Percentiles rank a stretch among this genome's conserved stretches.
Conservation (phyloP, 2,888 invertebrate species). For the Pollenia amentaria region DNA sequence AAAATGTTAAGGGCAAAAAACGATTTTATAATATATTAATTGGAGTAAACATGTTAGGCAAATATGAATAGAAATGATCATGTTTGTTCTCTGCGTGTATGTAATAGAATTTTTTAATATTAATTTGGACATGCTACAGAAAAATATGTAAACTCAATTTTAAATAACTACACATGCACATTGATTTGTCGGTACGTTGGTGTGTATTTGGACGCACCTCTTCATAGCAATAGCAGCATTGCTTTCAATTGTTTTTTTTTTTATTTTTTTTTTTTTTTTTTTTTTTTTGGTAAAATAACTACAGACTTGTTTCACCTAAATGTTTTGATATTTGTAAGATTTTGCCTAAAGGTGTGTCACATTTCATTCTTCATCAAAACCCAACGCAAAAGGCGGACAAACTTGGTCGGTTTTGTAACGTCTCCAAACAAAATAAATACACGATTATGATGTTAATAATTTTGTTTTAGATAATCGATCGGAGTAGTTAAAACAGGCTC, state of each 20-base stretch:
- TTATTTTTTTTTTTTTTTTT: constrained; percentile 42
- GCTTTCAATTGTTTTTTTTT: constrained; percentile 57
- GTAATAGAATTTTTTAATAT: no score
- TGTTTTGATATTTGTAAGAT: constrained; percentile 37
- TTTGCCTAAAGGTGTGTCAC: constrained; percentile 75
- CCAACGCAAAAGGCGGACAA: constrained; percentile 68
- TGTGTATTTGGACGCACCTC: constrained; percentile 55
- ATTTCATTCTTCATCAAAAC: constrained; percentile 76
- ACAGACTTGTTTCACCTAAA: constrained; percentile 3
- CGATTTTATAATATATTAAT: no score
- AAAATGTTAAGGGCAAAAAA: no score
- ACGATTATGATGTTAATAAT: constrained; percentile 37
- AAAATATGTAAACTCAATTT: no score
- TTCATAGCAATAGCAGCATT: constrained; percentile 41
- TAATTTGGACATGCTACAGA: no score
- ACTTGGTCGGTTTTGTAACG: constrained; percentile 58
- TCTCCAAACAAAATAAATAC: constrained; percentile 40
- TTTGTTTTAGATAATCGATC: constrained; percentile 53
- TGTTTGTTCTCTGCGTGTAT: no score
- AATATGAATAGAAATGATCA: no score
- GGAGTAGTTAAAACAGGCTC: constrained; percentile 1
- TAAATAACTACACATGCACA: no score
- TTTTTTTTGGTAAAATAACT: constrained; percentile 18
- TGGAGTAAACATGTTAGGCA: no score
- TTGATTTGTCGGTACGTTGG: neutral